Percentiles rank a stretch among this genome's conserved stretches.
phyloP scores from a whole-genome alignment of 2,113 vertebrate genomes.

The Tenrec ecaudatus region DNA sequence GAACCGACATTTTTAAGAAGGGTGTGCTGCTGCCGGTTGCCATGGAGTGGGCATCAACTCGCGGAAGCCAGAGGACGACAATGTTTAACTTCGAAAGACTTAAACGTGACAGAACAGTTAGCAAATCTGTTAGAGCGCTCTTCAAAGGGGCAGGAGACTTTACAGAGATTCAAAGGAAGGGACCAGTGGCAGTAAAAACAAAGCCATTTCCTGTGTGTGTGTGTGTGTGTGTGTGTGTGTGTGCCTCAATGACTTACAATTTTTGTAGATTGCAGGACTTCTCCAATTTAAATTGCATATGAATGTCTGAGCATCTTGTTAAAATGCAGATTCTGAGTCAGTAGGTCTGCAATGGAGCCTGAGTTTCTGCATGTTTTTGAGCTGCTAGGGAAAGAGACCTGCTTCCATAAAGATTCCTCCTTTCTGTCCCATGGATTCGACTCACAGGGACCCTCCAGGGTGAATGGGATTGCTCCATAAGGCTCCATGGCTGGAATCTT shows the following conservation, averaged over 20 bases:
- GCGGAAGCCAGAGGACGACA: not conserved
- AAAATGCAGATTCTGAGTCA: conserved; percentile 38
- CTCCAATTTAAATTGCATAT: conserved; percentile 18
- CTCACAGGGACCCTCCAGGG: not conserved
- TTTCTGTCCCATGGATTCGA: not conserved
- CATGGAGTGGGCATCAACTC: not conserved
- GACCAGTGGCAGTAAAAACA: not conserved
- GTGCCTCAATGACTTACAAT: not conserved
- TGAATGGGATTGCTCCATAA: not conserved
- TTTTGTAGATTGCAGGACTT: not conserved
- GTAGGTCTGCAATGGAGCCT: not conserved
- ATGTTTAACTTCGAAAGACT: conserved; percentile 22
- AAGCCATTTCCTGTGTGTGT: conserved; percentile 14
- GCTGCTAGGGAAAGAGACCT: not conserved
- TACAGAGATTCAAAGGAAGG: not conserved
- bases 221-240: not conserved
- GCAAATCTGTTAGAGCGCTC: not conserved
- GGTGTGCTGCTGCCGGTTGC: not conserved
- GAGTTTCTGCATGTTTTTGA: not conserved
- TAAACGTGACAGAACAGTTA: conserved; percentile 43
- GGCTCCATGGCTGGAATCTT: not conserved
- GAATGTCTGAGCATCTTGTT: conserved; percentile 26
- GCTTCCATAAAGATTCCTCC: not conserved
- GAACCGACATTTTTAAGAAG: conserved; percentile 33
- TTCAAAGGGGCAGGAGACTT: conserved; percentile 30